A percentile compares a stretch with the other conserved stretches of the same genome.
Evolutionary conservation across 1,140 invertebrate species (phyloP).

Genomic region (Laupala kohalensis): DNA sequence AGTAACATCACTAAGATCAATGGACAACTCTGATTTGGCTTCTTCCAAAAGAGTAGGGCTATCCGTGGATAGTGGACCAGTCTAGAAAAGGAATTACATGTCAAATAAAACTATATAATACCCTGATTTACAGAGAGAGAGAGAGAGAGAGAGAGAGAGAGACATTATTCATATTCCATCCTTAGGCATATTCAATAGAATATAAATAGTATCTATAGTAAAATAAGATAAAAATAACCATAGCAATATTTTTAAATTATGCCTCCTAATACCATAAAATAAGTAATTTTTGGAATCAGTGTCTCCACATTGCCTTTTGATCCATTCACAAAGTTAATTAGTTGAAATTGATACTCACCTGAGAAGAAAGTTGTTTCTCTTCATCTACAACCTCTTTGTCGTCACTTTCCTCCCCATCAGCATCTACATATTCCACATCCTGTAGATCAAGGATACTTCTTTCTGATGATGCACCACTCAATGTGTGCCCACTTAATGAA

Average conservation of each 20-base stretch:
- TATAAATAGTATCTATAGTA: no score
- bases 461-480: conserved; percentile 18
- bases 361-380: not conserved
- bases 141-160: no score
- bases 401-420: conserved; percentile 32
- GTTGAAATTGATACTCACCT: not conserved
- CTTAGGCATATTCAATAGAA: no score
- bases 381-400: conserved; percentile 11
- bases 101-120: not conserved
- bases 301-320: no score
- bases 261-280: no score
- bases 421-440: conserved; percentile 37
- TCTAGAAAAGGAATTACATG: not conserved
- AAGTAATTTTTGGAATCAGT: no score
- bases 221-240: no score
- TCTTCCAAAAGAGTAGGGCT: not conserved
- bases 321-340: no score
- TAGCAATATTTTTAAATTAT: no score
- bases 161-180: no score
- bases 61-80: not conserved
- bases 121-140: no score
- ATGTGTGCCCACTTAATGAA: not conserved
- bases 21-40: not conserved
- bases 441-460: conserved; percentile 31
- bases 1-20: not conserved